A percentile compares a stretch with the other conserved stretches of the same genome.
Evolutionary conservation across 2,888 invertebrate species (phyloP).

Genomic region (Agonopterix arenella): DNA sequence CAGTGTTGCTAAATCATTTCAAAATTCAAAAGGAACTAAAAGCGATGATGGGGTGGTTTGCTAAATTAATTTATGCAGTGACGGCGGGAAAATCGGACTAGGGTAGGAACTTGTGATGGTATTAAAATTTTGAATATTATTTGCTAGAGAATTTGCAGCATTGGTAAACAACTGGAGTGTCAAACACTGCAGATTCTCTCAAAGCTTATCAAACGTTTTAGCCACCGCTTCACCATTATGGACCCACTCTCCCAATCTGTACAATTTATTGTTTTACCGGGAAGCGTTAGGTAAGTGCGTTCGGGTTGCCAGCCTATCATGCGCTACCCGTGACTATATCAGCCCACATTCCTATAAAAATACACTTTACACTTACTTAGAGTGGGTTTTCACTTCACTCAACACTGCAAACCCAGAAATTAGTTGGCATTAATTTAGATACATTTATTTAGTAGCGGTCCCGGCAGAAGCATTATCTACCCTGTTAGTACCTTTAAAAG

Average conservation of each 20-base stretch:
- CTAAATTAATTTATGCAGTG: constrained; percentile 57
- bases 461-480: constrained; percentile 36
- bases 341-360: constrained; percentile 65
- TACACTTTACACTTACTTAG: constrained; percentile 67
- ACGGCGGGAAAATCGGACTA: constrained; percentile 53
- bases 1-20: constrained; percentile 40
- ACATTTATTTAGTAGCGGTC: constrained; percentile 44
- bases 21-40: constrained; percentile 45
- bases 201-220: constrained; percentile 9
- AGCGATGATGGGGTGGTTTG: constrained; percentile 57
- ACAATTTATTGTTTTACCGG: constrained; percentile 31
- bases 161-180: constrained; percentile 30
- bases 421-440: constrained; percentile 57
- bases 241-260: constrained; percentile 16
- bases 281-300: constrained; percentile 56
- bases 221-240: constrained; percentile 7
- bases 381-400: constrained; percentile 67
- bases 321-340: constrained; percentile 68
- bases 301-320: constrained; percentile 62
- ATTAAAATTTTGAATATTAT: constrained; percentile 1
- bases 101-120: constrained; percentile 24
- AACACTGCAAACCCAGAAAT: constrained; percentile 74
- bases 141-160: constrained; percentile 38
- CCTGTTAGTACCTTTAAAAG: constrained; percentile 33
- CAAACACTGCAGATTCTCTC: constrained; percentile 45